phyloP scores from a whole-genome alignment of 2,113 vertebrate species.

The Forbesichthys papilliferus region DNA sequence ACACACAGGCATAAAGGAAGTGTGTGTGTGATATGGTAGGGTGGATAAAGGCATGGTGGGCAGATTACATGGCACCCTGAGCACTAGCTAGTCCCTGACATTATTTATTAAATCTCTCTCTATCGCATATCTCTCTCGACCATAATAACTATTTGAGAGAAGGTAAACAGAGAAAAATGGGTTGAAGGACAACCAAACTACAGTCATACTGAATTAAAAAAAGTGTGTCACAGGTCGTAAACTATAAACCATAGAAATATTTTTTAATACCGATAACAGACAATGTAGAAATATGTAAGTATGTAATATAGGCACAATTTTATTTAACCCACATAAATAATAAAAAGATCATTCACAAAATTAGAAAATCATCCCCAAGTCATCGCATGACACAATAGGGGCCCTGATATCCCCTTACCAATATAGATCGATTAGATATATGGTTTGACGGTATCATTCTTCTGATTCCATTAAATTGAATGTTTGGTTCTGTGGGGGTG shows the following conservation, averaged over 20 bases:
- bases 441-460: no score
- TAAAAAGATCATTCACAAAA: no score
- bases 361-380: no score
- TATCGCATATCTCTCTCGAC: constrained; percentile 28
- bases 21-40: constrained; percentile 37
- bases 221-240: background rate
- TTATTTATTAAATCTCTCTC: constrained; percentile 70
- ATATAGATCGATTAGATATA: no score
- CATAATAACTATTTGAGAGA: background rate
- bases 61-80: constrained; percentile 72
- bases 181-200: background rate
- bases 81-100: constrained; percentile 62
- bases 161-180: constrained; percentile 3
- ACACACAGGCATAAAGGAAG: background rate
- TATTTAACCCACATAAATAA: no score
- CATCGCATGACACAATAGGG: no score
- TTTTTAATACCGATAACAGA: no score
- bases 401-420: no score
- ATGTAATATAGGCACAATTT: no score
- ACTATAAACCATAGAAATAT: background rate
- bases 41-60: constrained; percentile 55
- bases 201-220: background rate
- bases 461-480: no score
- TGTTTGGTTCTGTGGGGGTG: no score
- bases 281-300: no score